Conservation (phyloP, 2,797 vertebrate genomes). For the Decapterus maruadsi region DNA sequence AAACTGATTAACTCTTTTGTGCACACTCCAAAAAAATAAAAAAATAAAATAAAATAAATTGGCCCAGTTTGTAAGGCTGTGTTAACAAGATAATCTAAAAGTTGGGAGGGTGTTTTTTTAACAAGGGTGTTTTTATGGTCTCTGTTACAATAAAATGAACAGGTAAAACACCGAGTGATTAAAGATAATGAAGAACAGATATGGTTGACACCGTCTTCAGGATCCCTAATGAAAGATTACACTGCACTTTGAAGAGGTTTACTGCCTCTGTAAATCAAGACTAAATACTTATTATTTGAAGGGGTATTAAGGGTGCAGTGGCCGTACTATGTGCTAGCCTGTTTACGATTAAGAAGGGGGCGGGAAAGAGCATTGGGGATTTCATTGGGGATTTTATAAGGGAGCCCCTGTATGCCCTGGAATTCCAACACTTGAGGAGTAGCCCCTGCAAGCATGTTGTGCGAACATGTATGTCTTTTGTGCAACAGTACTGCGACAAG, state of each 20-base stretch:
- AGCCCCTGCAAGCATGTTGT: constrained; percentile 65
- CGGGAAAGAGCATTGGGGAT: constrained; percentile 74
- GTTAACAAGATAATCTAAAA: constrained; percentile 87
- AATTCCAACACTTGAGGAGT: constrained; percentile 76
- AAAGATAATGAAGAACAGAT: constrained; percentile 90
- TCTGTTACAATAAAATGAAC: constrained; percentile 87
- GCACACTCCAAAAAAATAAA: constrained; percentile 45
- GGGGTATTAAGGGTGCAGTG: constrained; percentile 87
- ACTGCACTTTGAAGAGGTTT: constrained; percentile 90
- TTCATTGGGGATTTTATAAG: constrained; percentile 83
- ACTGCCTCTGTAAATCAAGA: constrained; percentile 89
- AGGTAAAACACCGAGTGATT: constrained; percentile 89
- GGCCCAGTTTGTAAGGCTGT: constrained; percentile 76
- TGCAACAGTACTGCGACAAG: constrained; percentile 74
- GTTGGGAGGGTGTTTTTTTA: constrained; percentile 81
- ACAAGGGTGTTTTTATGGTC: constrained; percentile 87
- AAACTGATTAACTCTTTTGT: constrained; percentile 45
- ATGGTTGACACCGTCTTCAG: constrained; percentile 81
- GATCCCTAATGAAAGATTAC: constrained; percentile 90
- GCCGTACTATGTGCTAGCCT: constrained; percentile 80
- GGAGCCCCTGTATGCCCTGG: constrained; percentile 76
- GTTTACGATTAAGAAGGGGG: constrained; percentile 84
- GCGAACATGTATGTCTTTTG: constrained; percentile 71
- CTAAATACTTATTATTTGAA: constrained; percentile 90
- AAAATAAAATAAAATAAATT: constrained; percentile 51